Evolutionary conservation across 2,888 invertebrate genomes (phyloP).

Genomic region (Glaucopsyche alexis): DNA sequence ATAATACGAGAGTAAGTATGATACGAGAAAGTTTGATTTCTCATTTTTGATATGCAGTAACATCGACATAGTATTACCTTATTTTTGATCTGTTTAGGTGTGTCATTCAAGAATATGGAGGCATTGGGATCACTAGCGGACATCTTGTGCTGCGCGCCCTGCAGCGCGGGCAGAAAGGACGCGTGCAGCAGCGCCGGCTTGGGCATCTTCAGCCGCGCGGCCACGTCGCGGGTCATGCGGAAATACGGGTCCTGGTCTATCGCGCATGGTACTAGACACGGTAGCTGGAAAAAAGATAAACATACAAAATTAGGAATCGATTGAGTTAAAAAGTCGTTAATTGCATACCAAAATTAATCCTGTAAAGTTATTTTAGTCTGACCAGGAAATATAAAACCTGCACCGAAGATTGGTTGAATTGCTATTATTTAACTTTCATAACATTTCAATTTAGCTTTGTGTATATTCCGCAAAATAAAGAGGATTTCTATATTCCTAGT

Average conservation of each 20-base stretch:
- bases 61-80: conserved; percentile 81
- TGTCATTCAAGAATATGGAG: conserved; percentile 97
- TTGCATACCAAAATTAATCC: too few relatives aligned
- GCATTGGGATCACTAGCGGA: conserved; percentile 96
- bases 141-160: conserved; percentile 99
- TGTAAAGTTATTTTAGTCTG: too few relatives aligned
- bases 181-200: conserved; percentile 95
- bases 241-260: conserved; percentile 99
- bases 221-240: conserved; percentile 99
- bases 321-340: too few relatives aligned
- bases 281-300: conserved; percentile 49
- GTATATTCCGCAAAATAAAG: too few relatives aligned
- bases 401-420: too few relatives aligned
- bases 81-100: conserved; percentile 96
- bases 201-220: conserved; percentile 90
- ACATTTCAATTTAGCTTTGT: too few relatives aligned
- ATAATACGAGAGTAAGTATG: too few relatives aligned
- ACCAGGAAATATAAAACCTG: too few relatives aligned
- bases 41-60: too few relatives aligned
- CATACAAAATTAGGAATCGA: background rate
- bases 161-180: conserved; percentile 94
- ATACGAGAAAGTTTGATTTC: too few relatives aligned
- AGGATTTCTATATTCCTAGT: too few relatives aligned
- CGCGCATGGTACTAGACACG: conserved; percentile 94
- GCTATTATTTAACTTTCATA: too few relatives aligned